These are phyloP conservation scores for Leucoma salicis DNA, from an alignment of 2,888 invertebrate species.

Conservation along the genomic window DNA sequence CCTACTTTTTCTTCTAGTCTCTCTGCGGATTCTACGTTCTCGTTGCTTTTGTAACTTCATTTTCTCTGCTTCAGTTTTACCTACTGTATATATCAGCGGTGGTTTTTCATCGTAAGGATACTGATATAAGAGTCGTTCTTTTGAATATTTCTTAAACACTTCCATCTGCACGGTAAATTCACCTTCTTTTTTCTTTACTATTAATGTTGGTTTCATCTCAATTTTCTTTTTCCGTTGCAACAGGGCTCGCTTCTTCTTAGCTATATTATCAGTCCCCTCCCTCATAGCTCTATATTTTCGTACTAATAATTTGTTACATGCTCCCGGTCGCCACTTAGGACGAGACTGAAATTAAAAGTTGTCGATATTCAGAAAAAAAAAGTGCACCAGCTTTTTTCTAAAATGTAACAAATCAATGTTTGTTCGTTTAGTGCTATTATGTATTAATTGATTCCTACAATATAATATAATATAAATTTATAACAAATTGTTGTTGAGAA, in stretches of 20 bases:
- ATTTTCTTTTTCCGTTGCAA: constrained; percentile 66
- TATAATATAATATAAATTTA: too few species aligned
- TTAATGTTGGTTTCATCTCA: constrained; percentile 65
- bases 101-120: constrained; percentile 74
- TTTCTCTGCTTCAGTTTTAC: constrained; percentile 67
- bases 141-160: constrained; percentile 72
- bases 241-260: constrained; percentile 69
- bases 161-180: constrained; percentile 74
- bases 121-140: constrained; percentile 63
- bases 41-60: constrained; percentile 56
- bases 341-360: constrained; percentile 50
- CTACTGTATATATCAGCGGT: constrained; percentile 64
- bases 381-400: too few species aligned
- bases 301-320: constrained; percentile 62
- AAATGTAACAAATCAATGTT: too few species aligned
- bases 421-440: too few species aligned
- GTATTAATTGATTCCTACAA: too few species aligned
- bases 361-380: too few species aligned
- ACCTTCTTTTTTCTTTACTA: constrained; percentile 63
- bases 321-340: constrained; percentile 73
- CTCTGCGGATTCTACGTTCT: constrained; percentile 66
- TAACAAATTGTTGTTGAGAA: too few species aligned
- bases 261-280: constrained; percentile 60
- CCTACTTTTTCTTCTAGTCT: constrained; percentile 64
- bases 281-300: constrained; percentile 59